phyloP scores from a whole-genome alignment of 2,113 vertebrate species.

The Vimba vimba region DNA sequence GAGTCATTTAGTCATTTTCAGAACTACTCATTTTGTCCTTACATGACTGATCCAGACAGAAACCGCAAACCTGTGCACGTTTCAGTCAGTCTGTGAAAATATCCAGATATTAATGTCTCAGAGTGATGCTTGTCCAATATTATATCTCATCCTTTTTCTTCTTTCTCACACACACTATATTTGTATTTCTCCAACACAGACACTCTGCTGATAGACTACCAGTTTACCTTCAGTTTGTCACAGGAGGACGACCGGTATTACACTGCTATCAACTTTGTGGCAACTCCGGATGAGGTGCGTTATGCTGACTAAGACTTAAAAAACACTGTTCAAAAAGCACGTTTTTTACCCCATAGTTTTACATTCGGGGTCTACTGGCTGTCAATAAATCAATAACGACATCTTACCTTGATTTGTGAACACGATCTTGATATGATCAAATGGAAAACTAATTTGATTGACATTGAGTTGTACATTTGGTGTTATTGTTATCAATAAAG shows the following conservation, averaged over 20 bases:
- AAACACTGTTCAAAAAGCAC: too few relatives aligned
- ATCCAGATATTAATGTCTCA: background rate
- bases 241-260: constrained; percentile 98
- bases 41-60: background rate
- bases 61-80: background rate
- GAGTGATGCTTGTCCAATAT: background rate
- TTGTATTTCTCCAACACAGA: constrained; percentile 72
- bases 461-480: background rate
- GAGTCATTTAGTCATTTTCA: constrained; percentile 44
- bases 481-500: background rate
- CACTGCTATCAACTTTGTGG: constrained; percentile 98
- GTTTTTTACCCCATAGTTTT: background rate
- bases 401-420: background rate
- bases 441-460: background rate
- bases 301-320: background rate
- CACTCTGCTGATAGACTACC: constrained; percentile 97
- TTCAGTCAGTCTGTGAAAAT: background rate
- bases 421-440: background rate
- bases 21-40: constrained; percentile 23
- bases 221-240: constrained; percentile 99
- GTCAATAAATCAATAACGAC: background rate
- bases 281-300: constrained; percentile 94
- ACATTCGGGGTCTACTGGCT: background rate
- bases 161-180: background rate
- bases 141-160: background rate